These are phyloP conservation scores for Hozukius guyotensis DNA, from an alignment of 2,797 vertebrate genomes.

Conservation along the genomic window DNA sequence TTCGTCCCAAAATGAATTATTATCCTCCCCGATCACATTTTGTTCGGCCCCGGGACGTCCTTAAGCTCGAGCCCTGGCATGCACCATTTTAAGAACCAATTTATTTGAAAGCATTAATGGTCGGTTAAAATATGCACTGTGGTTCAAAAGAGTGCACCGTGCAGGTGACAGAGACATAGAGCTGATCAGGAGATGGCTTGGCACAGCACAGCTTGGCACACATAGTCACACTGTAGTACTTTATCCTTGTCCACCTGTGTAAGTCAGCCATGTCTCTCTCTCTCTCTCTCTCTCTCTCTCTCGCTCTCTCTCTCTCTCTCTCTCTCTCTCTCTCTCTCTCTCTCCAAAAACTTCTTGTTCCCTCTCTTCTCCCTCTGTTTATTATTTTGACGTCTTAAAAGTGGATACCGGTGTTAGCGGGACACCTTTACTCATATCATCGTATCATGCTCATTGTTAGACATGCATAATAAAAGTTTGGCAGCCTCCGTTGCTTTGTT, in stretches of 20 bases:
- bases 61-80: neutral
- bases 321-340: neutral
- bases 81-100: neutral
- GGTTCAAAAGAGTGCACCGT: neutral
- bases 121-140: neutral
- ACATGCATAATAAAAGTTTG: neutral
- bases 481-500: conserved; percentile 14
- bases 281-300: neutral
- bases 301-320: neutral
- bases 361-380: neutral
- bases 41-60: too few species aligned
- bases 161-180: conserved; percentile 18
- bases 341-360: neutral
- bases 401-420: neutral
- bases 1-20: too few species aligned
- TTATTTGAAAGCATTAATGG: neutral
- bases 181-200: conserved; percentile 24
- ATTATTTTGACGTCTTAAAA: conserved; percentile 1
- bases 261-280: neutral
- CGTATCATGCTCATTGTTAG: neutral
- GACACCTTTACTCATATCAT: neutral
- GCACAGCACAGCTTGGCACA: conserved; percentile 8
- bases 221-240: neutral
- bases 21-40: too few species aligned
- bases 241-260: conserved; percentile 26